Evolutionary conservation across 2,797 vertebrate species (phyloP).

Genomic region (Cirrhinus mrigala): DNA sequence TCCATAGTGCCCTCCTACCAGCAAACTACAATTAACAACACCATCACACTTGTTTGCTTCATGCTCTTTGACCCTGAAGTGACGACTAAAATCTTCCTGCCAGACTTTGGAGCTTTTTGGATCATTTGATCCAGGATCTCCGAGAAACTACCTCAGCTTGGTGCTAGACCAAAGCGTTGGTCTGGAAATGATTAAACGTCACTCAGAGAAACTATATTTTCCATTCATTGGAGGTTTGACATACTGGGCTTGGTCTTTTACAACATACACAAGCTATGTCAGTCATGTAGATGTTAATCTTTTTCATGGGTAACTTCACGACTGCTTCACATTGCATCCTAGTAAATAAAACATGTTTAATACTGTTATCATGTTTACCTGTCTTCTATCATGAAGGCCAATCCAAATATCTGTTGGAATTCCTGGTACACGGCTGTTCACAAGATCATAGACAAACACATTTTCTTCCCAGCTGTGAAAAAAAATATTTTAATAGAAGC

Average conservation of each 20-base stretch:
- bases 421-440: slow-evolving; percentile 83
- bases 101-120: neutral
- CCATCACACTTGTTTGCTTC: neutral
- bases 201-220: slow-evolving; percentile 14
- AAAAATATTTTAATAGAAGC: neutral
- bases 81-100: neutral
- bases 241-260: slow-evolving; percentile 18
- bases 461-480: slow-evolving; percentile 84
- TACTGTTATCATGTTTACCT: slow-evolving; percentile 68
- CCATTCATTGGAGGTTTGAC: slow-evolving; percentile 28
- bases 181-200: slow-evolving; percentile 42
- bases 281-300: neutral
- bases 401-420: slow-evolving; percentile 84
- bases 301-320: neutral
- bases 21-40: neutral
- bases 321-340: neutral
- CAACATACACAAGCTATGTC: neutral
- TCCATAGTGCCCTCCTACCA: slow-evolving; percentile 83
- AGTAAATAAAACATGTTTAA: neutral
- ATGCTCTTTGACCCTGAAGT: neutral
- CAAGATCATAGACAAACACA: slow-evolving; percentile 83
- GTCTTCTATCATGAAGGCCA: slow-evolving; percentile 80
- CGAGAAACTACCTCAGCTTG: slow-evolving; percentile 1
- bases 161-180: slow-evolving; percentile 20
- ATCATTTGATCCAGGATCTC: slow-evolving; percentile 8